Percentiles rank a stretch among this genome's conserved stretches.
These are phyloP conservation scores for Scolanthus callimorphus DNA, from an alignment of 92 coral and sea anemone genomes.

Conservation along the genomic window DNA sequence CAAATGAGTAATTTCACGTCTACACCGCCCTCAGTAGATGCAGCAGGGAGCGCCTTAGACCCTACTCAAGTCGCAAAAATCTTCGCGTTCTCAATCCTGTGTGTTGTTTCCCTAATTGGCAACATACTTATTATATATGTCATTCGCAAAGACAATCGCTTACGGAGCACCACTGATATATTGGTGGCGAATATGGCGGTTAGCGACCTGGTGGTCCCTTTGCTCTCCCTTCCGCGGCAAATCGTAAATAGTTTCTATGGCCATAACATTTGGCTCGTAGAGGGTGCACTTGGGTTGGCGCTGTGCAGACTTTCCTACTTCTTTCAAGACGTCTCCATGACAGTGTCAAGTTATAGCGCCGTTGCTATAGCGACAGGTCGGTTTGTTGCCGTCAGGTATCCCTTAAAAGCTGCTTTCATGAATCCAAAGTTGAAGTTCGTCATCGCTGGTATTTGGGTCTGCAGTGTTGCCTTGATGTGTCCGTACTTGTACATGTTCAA, in stretches of 20 bases:
- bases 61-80: conserved; percentile 36
- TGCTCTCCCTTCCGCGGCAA: conserved; percentile 33
- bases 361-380: conserved; percentile 43
- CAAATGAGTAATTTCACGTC: too few species aligned
- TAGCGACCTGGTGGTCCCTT: conserved; percentile 35
- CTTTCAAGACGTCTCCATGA: conserved; percentile 22
- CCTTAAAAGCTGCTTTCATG: conserved; percentile 21
- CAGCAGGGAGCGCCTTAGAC: too few species aligned
- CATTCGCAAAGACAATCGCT: conserved; percentile 23
- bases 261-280: conserved; percentile 22
- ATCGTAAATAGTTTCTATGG: conserved; percentile 20
- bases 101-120: conserved; percentile 45
- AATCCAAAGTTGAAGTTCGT: conserved; percentile 15
- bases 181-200: conserved; percentile 62
- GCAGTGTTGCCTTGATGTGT: conserved; percentile 8
- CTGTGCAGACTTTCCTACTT: conserved; percentile 47
- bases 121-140: conserved; percentile 42
- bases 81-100: conserved; percentile 6
- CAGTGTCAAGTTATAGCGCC: conserved; percentile 40
- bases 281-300: conserved; percentile 32
- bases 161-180: conserved; percentile 47
- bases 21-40: too few species aligned
- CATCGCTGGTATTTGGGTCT: conserved; percentile 33
- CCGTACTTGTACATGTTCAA: conserved; percentile 20
- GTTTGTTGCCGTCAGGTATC: conserved; percentile 28